Conservation (phyloP, 2,888 invertebrate genomes). For the Deilephila elpenor region DNA sequence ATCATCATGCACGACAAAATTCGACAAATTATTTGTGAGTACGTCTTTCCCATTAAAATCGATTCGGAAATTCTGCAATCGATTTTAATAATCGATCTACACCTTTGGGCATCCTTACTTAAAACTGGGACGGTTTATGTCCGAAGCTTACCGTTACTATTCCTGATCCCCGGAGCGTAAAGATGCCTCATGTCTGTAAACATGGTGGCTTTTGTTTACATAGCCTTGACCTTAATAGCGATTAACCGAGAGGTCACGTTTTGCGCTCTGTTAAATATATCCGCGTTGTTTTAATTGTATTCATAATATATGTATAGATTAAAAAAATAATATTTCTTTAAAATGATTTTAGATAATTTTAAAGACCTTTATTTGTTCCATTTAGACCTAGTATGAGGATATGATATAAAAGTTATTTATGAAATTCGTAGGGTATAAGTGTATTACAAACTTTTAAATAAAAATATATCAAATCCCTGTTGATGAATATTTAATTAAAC, state of each 20-base stretch:
- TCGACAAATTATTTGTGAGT: neutral
- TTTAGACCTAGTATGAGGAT: too few species aligned
- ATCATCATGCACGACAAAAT: neutral
- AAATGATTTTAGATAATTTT: too few species aligned
- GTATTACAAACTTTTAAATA: too few species aligned
- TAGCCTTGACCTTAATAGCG: conserved; percentile 1
- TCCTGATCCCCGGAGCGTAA: conserved; percentile 1
- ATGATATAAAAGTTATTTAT: too few species aligned
- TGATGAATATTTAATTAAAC: too few species aligned
- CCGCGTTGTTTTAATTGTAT: neutral
- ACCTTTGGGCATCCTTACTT: neutral
- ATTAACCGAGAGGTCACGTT: neutral
- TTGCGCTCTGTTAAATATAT: neutral
- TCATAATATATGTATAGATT: neutral
- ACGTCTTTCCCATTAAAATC: neutral
- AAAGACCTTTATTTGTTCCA: too few species aligned
- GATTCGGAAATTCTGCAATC: neutral
- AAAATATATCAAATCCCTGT: too few species aligned
- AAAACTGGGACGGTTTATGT: neutral
- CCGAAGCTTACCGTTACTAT: conserved; percentile 15
- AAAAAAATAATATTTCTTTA: too few species aligned
- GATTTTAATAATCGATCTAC: neutral
- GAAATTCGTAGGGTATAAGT: too few species aligned
- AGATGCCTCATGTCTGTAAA: conserved; percentile 12
- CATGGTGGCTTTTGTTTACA: neutral